Evolutionary conservation across 2,888 invertebrate species (phyloP).

Genomic region (Oxystoma pomonae): DNA sequence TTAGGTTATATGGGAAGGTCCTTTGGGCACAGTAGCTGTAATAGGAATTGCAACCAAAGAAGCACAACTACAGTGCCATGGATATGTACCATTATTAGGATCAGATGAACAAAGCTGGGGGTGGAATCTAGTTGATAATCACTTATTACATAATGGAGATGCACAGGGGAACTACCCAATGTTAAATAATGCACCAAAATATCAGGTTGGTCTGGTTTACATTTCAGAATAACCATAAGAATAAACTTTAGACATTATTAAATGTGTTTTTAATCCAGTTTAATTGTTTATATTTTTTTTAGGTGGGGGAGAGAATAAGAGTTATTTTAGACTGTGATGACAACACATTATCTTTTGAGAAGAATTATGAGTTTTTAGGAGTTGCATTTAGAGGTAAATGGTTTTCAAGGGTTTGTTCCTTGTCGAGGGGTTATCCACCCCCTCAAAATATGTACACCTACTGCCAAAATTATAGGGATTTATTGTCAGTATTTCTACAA

Average conservation of each 20-base stretch:
- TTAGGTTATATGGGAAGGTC: constrained; percentile 86
- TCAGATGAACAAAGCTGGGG: constrained; percentile 98
- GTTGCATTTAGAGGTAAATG: constrained; percentile 88
- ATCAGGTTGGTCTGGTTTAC: no score
- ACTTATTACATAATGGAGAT: constrained; percentile 93
- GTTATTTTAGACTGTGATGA: constrained; percentile 98
- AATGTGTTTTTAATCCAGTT: constrained; percentile 4
- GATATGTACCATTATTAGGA: constrained; percentile 92
- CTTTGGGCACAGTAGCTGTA: constrained; percentile 95
- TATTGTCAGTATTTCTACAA: no score
- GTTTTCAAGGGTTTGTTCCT: neutral
- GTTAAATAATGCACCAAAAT: constrained; percentile 94
- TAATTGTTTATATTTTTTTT: constrained; percentile 34
- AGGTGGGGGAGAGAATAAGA: constrained; percentile 96
- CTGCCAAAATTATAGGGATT: no score
- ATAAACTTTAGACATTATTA: neutral
- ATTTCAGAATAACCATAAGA: neutral
- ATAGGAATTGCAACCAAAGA: constrained; percentile 94
- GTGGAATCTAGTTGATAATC: constrained; percentile 98
- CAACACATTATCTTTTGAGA: constrained; percentile 94
- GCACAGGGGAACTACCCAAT: constrained; percentile 91
- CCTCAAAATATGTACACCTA: no score
- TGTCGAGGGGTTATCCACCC: no score
- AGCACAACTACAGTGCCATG: constrained; percentile 88
- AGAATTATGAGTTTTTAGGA: constrained; percentile 96